phyloP scores from a whole-genome alignment of 2,797 vertebrate genomes.

The Sebastes oblongus region DNA sequence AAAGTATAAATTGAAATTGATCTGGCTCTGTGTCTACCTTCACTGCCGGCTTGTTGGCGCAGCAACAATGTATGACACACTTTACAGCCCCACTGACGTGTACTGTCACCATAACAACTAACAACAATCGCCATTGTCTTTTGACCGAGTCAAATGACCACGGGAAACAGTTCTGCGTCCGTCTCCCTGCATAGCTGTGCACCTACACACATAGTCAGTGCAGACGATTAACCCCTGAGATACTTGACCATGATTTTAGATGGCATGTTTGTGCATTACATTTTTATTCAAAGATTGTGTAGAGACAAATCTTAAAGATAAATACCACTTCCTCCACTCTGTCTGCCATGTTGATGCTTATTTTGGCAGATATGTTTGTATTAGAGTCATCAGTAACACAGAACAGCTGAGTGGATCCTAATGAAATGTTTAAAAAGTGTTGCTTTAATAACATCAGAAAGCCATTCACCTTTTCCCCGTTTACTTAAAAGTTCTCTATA shows the following conservation, averaged over 20 bases:
- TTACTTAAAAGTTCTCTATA: neutral
- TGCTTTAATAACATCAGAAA: neutral
- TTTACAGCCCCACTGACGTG: too few relatives aligned
- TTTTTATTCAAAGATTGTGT: neutral
- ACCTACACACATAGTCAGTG: neutral
- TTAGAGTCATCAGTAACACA: neutral
- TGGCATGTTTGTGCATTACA: neutral
- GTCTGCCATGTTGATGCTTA: neutral
- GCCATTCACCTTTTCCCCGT: neutral
- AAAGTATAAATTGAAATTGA: neutral
- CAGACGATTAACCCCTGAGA: neutral
- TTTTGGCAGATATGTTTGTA: neutral
- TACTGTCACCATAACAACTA: too few relatives aligned
- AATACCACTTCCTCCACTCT: neutral
- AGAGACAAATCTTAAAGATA: neutral
- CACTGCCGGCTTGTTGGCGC: too few relatives aligned
- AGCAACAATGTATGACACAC: too few relatives aligned
- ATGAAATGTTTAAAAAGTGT: neutral
- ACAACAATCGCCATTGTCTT: too few relatives aligned
- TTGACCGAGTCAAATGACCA: too few relatives aligned
- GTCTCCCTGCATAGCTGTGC: neutral
- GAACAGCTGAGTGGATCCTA: neutral
- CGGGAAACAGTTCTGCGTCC: too few relatives aligned
- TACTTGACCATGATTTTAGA: neutral
- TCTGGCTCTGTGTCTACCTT: too few relatives aligned